Conservation (phyloP, 2,113 vertebrate species). For the Camelus bactrianus region DNA sequence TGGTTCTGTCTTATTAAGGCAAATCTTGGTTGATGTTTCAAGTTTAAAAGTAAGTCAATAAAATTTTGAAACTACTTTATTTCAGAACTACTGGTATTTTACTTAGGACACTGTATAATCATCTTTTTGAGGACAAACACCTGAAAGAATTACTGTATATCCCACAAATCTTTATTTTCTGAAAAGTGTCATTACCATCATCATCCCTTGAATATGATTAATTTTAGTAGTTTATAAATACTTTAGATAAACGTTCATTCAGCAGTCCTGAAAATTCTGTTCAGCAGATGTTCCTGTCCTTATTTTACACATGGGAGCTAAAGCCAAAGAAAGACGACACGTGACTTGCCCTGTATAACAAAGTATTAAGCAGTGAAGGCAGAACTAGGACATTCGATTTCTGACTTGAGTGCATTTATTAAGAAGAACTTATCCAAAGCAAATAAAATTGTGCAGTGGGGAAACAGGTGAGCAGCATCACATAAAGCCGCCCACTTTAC, state of each 20-base stretch:
- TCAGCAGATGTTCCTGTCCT: background rate
- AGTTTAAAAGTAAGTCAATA: background rate
- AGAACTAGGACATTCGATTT: background rate
- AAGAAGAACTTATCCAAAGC: background rate
- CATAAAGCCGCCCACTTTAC: background rate
- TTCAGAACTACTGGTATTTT: background rate
- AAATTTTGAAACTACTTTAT: background rate
- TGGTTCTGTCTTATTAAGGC: background rate
- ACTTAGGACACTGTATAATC: background rate
- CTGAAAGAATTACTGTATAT: background rate
- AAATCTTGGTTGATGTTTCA: background rate
- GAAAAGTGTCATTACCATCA: background rate
- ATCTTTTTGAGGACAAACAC: background rate
- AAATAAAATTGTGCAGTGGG: background rate
- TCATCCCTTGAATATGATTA: background rate
- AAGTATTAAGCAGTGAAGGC: background rate
- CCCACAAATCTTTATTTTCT: background rate
- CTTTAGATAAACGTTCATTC: background rate
- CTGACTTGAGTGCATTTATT: background rate
- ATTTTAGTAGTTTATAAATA: background rate
- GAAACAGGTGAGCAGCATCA: background rate
- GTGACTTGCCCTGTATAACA: background rate
- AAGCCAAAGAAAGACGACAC: background rate
- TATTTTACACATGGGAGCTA: background rate
- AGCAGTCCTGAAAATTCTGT: background rate